Evolutionary conservation across 2,888 invertebrate species (phyloP), one percentile per base, ranked within the genome.

Genomic region (Habroteleia sp.): DNA sequence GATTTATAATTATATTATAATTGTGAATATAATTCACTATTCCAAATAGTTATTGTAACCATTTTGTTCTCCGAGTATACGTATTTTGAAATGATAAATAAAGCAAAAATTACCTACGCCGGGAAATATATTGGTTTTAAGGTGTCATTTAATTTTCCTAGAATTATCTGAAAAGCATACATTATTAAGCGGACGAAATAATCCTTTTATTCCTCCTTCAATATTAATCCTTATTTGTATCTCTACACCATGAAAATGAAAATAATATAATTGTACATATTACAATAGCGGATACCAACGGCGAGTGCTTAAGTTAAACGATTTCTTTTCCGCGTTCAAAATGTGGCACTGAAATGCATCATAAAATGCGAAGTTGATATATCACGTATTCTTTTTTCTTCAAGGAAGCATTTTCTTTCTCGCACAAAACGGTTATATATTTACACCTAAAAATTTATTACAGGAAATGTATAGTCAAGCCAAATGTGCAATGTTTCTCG

Each of bases 321-420:
- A 63, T 23, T 35, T 29, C n/a, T 66, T 33, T 46, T 56, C 17
- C 27, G 5, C 29, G 3, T 44, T 65, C n/a, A 48, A 48, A 42
- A 39, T 27, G 50, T 17, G 20, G 35, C 8, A 16, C 25, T 6
- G 31, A 50, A 52, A 69, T 41, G 52, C 35, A 42, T 50, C 29
- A 58, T 46, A 50, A 58, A 27, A 60, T 17, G 44, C 42, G 69
- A 69, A 44, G 69, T 42, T 50, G 44, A 60, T 52, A 52, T 60
- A 60, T 60, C 5, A 42, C 25, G 5, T 17, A 37, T 48, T 50
- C 52, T 50, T 5, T 25, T 44, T n/a, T 52, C 23, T 44, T 60
- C 37, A 27, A 52, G 39, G 25, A 69, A 60, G 52, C 52, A 56
- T 56, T 66, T 68, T 52, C 69, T 69, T 69, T 42, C 37, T 31